Evolutionary conservation across 1,140 invertebrate species (phyloP), one percentile per base, ranked within the genome.

Genomic region (Cydia splendana): DNA sequence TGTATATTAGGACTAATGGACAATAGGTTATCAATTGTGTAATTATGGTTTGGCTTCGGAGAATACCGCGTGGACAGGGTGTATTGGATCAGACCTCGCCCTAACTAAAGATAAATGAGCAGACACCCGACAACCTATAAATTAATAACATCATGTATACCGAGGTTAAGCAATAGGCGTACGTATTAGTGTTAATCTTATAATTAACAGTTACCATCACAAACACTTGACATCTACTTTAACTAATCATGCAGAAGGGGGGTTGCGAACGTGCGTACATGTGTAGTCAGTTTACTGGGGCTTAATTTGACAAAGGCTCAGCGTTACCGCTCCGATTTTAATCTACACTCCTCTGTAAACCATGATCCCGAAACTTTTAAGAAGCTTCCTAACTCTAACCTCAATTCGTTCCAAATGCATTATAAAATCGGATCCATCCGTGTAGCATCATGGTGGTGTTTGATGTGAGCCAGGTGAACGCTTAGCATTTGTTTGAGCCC

Each of bases 181-280:
- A 71, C 34, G 15, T 42, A 38, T 45, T 18, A 38, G 67, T 45
- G 38, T 71, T 42, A 71, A n/a, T 45, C 67, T 71, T 71, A 71
- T 69, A 71, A 79, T 75, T 75, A 78, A 78, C 77, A 77, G 77
- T 65, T 78, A 80, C 80, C 77, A 82, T 85, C 80, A 88, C 81
- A 87, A 84, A 85, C 88, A 92, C 87, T 80, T 87, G 81, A 91
- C 88, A 91, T 88, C 85, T 91, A 82, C 81, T 84, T 75, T 85
- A 82, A 85, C 86, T 87, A 89, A 87, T 85, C 91, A 93, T 93
- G 91, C 91, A 91, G 90, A 93, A 83, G 87, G 85, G 89, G 90
- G 91, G 91, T 90, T 91, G 90, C 90, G 90, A 91, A 91, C 88
- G 89, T 90, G 88, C 87, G 82, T 85, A 81, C 82, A 79, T 86